phyloP scores from a whole-genome alignment of 2,888 invertebrate species.

The Petrophora chlorosata region DNA sequence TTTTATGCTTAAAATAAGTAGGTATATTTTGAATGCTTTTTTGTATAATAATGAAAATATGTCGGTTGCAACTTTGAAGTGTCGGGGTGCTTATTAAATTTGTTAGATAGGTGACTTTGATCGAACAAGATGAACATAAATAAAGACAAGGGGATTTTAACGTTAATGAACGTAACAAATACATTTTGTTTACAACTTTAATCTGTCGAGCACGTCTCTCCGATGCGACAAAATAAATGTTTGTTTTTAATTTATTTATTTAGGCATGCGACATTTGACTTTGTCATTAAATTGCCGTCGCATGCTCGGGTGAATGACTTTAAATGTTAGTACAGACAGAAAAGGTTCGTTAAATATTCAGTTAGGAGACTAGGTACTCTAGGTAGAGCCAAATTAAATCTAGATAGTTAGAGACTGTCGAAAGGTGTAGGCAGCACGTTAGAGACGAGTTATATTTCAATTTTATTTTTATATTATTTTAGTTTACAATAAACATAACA shows the following conservation, averaged over 20 bases:
- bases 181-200: neutral
- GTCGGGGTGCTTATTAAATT: too few species aligned
- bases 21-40: too few species aligned
- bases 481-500: conserved; percentile 67
- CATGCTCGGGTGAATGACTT: conserved; percentile 6
- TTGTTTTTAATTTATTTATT: conserved; percentile 18
- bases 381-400: conserved; percentile 28
- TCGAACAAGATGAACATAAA: conserved; percentile 3
- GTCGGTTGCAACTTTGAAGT: too few species aligned
- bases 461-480: conserved; percentile 49
- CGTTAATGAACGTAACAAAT: neutral
- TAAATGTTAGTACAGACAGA: conserved; percentile 17
- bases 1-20: too few species aligned
- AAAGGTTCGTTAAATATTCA: conserved; percentile 18
- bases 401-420: conserved; percentile 24
- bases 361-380: conserved; percentile 14
- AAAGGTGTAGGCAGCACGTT: conserved; percentile 59
- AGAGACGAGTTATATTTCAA: conserved; percentile 55
- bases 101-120: neutral
- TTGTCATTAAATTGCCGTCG: conserved; percentile 5
- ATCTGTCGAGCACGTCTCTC: conserved; percentile 3
- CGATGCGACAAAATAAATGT: conserved; percentile 11
- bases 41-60: too few species aligned
- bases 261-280: neutral
- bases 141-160: neutral